These are phyloP conservation scores for Ashinkailepas kermadecensis DNA, from an alignment of 2,888 invertebrate genomes.

Conservation along the genomic window DNA sequence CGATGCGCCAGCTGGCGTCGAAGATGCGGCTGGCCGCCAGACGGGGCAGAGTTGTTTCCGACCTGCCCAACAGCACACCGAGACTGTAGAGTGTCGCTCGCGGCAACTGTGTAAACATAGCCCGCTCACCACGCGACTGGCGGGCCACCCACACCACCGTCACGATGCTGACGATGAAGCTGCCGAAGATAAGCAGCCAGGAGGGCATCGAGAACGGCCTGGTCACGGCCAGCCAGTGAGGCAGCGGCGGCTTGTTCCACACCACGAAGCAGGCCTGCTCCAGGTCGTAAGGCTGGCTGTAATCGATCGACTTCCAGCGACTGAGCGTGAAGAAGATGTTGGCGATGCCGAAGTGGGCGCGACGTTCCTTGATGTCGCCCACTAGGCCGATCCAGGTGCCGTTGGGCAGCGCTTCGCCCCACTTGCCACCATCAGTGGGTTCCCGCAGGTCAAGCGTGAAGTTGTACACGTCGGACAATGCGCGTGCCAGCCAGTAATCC, in stretches of 20 bases:
- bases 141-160: neutral
- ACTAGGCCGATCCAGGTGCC: constrained; percentile 33
- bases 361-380: constrained; percentile 29
- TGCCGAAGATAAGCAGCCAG: neutral
- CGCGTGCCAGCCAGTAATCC: constrained; percentile 28
- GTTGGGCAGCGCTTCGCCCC: constrained; percentile 32
- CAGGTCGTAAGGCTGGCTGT: constrained; percentile 32
- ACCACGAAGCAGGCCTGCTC: constrained; percentile 31
- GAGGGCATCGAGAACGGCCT: constrained; percentile 26
- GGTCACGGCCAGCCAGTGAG: constrained; percentile 30
- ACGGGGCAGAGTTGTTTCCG: neutral
- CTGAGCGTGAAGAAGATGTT: constrained; percentile 31
- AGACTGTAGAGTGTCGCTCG: neutral
- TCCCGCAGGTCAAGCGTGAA: constrained; percentile 29
- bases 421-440: constrained; percentile 31
- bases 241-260: constrained; percentile 25
- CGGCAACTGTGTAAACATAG: neutral
- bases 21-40: neutral
- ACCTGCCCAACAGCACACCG: neutral
- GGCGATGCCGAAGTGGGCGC: constrained; percentile 32
- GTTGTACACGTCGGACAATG: constrained; percentile 27
- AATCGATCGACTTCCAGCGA: constrained; percentile 29
- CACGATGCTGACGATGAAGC: neutral
- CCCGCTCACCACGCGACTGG: neutral
- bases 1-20: constrained; percentile 28